Base-by-base conservation (phyloP, 1,140 invertebrate genomes). In the Penaeus chinensis region DNA sequence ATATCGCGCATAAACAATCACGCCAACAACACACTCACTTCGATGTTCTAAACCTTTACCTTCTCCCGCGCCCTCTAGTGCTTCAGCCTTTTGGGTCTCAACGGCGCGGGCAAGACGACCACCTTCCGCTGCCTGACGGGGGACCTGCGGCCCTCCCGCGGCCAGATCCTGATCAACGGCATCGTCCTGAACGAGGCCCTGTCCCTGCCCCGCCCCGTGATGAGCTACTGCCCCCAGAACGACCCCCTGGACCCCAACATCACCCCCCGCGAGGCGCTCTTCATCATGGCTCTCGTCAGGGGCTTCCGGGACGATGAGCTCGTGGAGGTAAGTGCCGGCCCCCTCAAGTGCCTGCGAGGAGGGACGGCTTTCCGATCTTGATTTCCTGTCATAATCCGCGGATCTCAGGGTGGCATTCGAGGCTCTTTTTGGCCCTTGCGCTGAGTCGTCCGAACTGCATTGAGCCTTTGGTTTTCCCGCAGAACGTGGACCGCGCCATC, bases 121-220 rank as follows among this genome's bases (percentile, higher is more conserved):
- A 94, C 94, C 20, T 95, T 95, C 90, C 93, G 94, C 90, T 95
- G 95, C 93, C 90, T 95, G 47, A 95, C 94, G 20, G 94, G 94
- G 32, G 93, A 94, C 90, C 92, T 93, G 22, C 80, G 85, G 60
- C 92, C 93, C 32, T 93, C 94, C 24, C 89, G 90, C 42, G 94
- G 94, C 54, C 92, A 93, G 91, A 94, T 93, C 27, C 92, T 91
- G 87, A 90, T 94, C 19, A 92, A 92, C 37, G 77, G 82, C 10
- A 18, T 63, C 42, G 60, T 47, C 27, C 27, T 85, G 74, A 69
- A 83, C 24, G 81, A 82, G 77, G 83, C 84, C 42, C 91, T 91
- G 76, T 83, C 90, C 11, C 62, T 61, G 65, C 90, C 90, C 47
- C 82, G 86, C 13, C 65, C 88, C 18, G 89, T 89, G 77, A 92